Evolutionary conservation across 1,140 invertebrate genomes (phyloP), one percentile per base, ranked within the genome.

Genomic region (Gonatopus flavifemur): DNA sequence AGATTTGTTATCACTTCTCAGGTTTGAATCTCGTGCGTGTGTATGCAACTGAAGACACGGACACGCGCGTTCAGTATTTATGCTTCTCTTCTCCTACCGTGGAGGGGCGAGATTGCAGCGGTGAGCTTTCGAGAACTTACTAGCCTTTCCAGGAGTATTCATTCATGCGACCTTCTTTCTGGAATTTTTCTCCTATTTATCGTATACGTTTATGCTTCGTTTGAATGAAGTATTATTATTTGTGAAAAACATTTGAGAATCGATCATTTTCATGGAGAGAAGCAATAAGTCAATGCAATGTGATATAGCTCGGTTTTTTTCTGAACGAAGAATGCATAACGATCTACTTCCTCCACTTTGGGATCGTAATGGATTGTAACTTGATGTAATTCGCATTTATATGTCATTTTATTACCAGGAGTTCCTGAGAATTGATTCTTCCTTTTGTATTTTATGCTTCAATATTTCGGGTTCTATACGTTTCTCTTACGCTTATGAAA

Each of bases 11-110:
- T n/a, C 16, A 19, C 3, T 2, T 43, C 18, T 21, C 12, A 18
- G 18, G 16, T 20, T 20, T 28, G 16, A 18, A 18, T 46, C 12
- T 37, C 15, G 13, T 12, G 6, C 4, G 1, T 28, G 3, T 19
- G 5, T 30, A 10, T 20, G 18, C n/a, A 31, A 57, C 49, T 55
- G 49, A 3, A 19, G 25, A 2, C 21, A 18, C 6, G 15, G 8
- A 8, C 28, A 36, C 42, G n/a, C 1, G 18, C 51, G 16, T 4
- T 16, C 19, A 19, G n/a, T 53, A 53, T 57, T 46, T 57, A 57
- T 57, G 9, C 22, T 21, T 12, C 19, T 4, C 10, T n/a, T 4
- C 15, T 40, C 36, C 20, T 15, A 2, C 22, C 18, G 25, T 41
- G 8, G 45, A 54, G 46, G 37, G n/a, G 18, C 15, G 16, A 21